phyloP scores from a whole-genome alignment of 2,113 vertebrate genomes.

The Sinocyclocheilus maitianheensis region DNA sequence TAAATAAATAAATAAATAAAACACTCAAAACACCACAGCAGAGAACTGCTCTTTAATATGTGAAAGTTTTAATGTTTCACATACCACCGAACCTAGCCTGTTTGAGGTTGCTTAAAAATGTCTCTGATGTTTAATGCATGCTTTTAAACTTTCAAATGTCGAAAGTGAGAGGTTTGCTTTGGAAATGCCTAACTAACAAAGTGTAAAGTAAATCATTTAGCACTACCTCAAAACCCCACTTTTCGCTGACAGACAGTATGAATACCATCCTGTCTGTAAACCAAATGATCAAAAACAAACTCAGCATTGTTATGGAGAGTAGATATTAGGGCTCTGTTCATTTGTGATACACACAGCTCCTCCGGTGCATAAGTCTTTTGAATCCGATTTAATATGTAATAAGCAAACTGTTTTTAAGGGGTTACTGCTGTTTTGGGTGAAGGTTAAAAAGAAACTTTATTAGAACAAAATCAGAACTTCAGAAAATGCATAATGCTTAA shows the following conservation, averaged over 20 bases:
- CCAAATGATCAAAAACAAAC: neutral
- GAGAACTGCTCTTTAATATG: neutral
- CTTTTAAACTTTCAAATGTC: neutral
- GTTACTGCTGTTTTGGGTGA: neutral
- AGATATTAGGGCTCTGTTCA: neutral
- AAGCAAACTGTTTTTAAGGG: neutral
- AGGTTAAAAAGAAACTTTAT: neutral
- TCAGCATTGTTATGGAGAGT: neutral
- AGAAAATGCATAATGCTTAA: neutral
- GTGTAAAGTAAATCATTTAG: neutral
- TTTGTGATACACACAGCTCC: neutral
- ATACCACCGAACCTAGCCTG: neutral
- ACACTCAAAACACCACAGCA: neutral
- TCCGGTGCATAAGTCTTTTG: neutral
- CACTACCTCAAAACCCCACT: neutral
- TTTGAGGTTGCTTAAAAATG: neutral
- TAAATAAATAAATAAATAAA: neutral
- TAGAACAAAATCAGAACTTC: neutral
- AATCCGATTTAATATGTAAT: neutral
- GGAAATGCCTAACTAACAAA: neutral
- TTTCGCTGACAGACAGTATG: neutral
- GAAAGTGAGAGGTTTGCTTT: neutral
- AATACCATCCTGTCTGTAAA: neutral
- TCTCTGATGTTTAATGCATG: neutral
- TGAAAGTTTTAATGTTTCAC: neutral